phyloP scores from a whole-genome alignment of 2,888 invertebrate species.

The Alsophila aescularia region DNA sequence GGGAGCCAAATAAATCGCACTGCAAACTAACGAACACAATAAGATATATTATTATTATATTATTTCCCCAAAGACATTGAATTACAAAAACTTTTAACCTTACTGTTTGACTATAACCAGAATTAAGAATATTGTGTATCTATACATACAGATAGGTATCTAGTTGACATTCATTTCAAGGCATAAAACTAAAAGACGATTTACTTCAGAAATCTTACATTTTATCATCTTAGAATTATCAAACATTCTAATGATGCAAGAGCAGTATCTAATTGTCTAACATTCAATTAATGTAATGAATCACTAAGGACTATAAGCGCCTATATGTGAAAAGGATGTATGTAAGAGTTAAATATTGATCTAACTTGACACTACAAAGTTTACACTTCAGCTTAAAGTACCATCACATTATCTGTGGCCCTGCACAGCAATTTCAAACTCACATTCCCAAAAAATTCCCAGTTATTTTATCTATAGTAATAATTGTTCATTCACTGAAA shows the following conservation, averaged over 20 bases:
- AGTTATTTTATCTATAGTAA: no score
- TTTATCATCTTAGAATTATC: not conserved
- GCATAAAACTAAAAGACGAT: not conserved
- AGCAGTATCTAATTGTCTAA: not conserved
- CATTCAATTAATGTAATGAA: not conserved
- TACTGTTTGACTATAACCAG: constrained; percentile 19
- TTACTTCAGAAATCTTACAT: not conserved
- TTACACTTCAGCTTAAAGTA: not conserved
- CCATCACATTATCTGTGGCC: not conserved
- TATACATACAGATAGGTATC: not conserved
- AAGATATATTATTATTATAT: constrained; percentile 29
- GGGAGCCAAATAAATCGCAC: no score
- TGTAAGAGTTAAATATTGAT: not conserved
- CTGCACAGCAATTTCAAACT: constrained; percentile 3
- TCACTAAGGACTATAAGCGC: not conserved
- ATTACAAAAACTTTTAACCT: constrained; percentile 30
- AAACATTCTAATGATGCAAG: not conserved
- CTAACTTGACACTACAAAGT: not conserved
- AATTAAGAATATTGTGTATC: constrained; percentile 16
- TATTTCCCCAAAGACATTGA: constrained; percentile 38
- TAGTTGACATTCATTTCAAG: not conserved
- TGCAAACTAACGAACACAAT: not conserved
- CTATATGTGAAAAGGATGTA: not conserved
- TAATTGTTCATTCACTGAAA: no score
- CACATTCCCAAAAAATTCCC: no score